Evolutionary conservation across 2,888 invertebrate species (phyloP).

Genomic region (Callyntrura guangdongensis): DNA sequence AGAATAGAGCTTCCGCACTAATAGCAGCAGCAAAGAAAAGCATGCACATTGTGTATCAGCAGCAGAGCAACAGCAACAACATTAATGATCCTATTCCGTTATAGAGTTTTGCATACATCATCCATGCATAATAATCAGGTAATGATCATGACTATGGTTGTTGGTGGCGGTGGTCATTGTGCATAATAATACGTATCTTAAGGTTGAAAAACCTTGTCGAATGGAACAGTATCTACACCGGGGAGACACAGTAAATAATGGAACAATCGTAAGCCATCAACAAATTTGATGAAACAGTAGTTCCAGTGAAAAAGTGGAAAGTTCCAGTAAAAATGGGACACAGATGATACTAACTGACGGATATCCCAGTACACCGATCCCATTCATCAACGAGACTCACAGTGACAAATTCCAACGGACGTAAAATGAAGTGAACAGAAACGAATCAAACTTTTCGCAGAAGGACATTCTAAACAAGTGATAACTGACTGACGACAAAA

Average conservation of each 20-base stretch:
- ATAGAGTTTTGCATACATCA: conserved; percentile 51
- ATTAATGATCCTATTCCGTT: conserved; percentile 53
- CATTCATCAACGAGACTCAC: too few relatives aligned
- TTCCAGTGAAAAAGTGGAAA: neutral
- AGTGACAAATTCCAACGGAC: too few relatives aligned
- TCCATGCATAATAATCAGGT: conserved; percentile 51
- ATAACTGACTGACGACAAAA: neutral
- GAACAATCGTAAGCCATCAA: too few relatives aligned
- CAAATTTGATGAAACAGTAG: too few relatives aligned
- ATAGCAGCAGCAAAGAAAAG: conserved; percentile 49
- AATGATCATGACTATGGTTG: conserved; percentile 46
- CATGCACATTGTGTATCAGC: conserved; percentile 40
- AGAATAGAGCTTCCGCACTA: conserved; percentile 75
- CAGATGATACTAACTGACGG: neutral
- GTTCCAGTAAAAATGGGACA: conserved; percentile 11
- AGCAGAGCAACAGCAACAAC: conserved; percentile 49
- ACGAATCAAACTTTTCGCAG: neutral
- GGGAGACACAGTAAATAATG: too few relatives aligned
- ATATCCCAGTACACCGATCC: too few relatives aligned
- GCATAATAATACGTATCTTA: conserved; percentile 12
- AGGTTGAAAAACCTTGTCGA: too few relatives aligned
- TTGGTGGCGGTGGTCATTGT: conserved; percentile 49
- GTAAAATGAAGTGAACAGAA: too few relatives aligned
- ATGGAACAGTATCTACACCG: too few relatives aligned
- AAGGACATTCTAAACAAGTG: neutral